Conservation (phyloP, 2,888 invertebrate genomes). For the Cistogaster globosa region DNA sequence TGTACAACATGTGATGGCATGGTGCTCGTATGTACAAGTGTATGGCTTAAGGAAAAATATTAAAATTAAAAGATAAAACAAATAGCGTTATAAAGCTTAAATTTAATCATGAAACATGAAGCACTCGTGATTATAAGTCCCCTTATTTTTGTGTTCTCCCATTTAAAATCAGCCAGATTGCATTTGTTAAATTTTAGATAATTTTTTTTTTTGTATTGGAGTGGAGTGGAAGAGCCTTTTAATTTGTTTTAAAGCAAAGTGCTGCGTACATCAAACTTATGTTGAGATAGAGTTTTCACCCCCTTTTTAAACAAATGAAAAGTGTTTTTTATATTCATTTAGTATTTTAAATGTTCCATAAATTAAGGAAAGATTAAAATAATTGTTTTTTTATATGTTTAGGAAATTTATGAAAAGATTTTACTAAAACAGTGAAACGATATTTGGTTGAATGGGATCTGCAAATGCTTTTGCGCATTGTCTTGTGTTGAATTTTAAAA, state of each 20-base stretch:
- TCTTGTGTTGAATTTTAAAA: not conserved
- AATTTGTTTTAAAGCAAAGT: slow-evolving; percentile 49
- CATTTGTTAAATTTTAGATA: slow-evolving; percentile 21
- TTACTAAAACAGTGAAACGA: no score
- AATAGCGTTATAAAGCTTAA: slow-evolving; percentile 16
- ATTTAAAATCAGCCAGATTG: slow-evolving; percentile 15
- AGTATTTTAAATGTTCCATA: slow-evolving; percentile 30
- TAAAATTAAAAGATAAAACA: slow-evolving; percentile 55
- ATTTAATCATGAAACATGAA: slow-evolving; percentile 51
- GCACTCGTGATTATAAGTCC: not conserved
- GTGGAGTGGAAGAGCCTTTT: slow-evolving; percentile 26
- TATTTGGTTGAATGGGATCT: not conserved
- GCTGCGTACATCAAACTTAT: slow-evolving; percentile 37
- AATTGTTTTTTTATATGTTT: slow-evolving; percentile 14
- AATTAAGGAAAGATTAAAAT: slow-evolving; percentile 39
- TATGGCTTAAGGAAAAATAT: slow-evolving; percentile 49
- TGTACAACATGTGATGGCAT: slow-evolving; percentile 14
- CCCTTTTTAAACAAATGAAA: not conserved
- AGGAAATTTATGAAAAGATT: slow-evolving; percentile 3
- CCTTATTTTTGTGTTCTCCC: not conserved
- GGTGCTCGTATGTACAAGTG: slow-evolving; percentile 17
- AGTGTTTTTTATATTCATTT: not conserved
- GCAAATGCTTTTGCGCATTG: not conserved
- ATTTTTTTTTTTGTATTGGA: not conserved
- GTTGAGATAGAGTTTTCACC: slow-evolving; percentile 35